Evolutionary conservation across 2,888 invertebrate genomes (phyloP).

Genomic region (Sussaba pulchella): DNA sequence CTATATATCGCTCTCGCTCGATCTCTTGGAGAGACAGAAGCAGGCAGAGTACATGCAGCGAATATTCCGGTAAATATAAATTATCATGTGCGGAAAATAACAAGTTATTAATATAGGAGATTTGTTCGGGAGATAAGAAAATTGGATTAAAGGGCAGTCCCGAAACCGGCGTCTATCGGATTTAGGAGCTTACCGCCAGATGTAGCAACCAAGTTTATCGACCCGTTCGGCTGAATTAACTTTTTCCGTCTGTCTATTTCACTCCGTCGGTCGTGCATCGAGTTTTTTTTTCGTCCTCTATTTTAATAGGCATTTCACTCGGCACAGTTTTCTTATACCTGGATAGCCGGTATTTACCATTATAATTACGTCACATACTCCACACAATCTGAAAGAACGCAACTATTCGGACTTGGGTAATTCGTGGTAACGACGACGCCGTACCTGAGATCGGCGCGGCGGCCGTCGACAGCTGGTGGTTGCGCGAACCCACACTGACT

Average conservation of each 20-base stretch:
- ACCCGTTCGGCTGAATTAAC: slow-evolving; percentile 19
- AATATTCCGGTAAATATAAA: no score
- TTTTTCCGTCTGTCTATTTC: slow-evolving; percentile 64
- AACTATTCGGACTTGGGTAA: slow-evolving; percentile 63
- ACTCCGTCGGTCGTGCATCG: slow-evolving; percentile 42
- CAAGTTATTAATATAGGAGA: slow-evolving; percentile 3
- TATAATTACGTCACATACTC: slow-evolving; percentile 82
- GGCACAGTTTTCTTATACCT: slow-evolving; percentile 80
- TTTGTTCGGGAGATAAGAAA: slow-evolving; percentile 32
- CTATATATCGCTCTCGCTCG: no score
- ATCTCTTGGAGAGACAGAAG: no score
- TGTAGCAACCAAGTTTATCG: not conserved
- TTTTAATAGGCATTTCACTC: slow-evolving; percentile 82
- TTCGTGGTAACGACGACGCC: slow-evolving; percentile 56
- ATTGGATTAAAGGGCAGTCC: slow-evolving; percentile 52
- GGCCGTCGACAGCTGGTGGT: slow-evolving; percentile 47
- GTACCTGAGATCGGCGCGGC: slow-evolving; percentile 58
- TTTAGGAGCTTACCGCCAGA: slow-evolving; percentile 8
- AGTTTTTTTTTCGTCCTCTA: slow-evolving; percentile 68
- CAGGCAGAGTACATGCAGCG: no score
- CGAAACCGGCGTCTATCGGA: slow-evolving; percentile 44
- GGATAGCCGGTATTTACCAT: slow-evolving; percentile 81
- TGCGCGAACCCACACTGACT: no score
- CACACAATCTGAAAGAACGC: slow-evolving; percentile 75
- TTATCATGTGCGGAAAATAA: no score